Evolutionary conservation across 2,113 vertebrate genomes (phyloP), one percentile per base, ranked within the genome.

Genomic region (Cromileptes altivelis): DNA sequence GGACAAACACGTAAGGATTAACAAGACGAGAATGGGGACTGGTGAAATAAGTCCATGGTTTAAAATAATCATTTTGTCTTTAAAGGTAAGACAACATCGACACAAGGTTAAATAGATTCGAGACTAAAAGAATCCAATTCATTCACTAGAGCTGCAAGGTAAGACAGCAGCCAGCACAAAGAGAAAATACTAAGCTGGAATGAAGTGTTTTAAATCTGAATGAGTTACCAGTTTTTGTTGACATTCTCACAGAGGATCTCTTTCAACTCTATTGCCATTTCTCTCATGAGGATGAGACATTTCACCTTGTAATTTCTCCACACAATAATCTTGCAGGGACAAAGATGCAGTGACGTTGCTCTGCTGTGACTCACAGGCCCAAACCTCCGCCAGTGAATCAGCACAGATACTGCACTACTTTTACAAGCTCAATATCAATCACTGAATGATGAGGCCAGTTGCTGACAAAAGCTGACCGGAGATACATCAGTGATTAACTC

Each of bases 401-500:
- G 45, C 19, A 13, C 18, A 25, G 56, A 75, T 19, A 13, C 25
- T 50, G 30, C 4, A 13, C n/a, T 23, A 9, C 45, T 55, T n/a
- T 45, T 45, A 45, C 42, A 45, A 45, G 42, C 42, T 45, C 8
- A 45, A 45, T 12, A 12, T 45, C 42, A 45, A 45, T 45, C 42
- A 45, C 42, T 12, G 42, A 45, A 45, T 45, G 42, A 45, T 45
- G 8, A 45, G 12, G 8, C 42, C 42, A 45, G 42, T 45, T 45
- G 42, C 42, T 42, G 3, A 73, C 33, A 58, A 50, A 55, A 45
- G 45, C 10, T 57, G 69, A 49, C 17, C 11, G 25, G 25, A 33
- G 30, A 63, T 5, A n/a, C 37, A 67, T 81, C 8, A 75, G 75
- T 81, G 42, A 81, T 65, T 78, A 42, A 71, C 78, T 76, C 47